phyloP scores from a whole-genome alignment of 2,797 vertebrate species.

The Chelidonichthys spinosus region DNA sequence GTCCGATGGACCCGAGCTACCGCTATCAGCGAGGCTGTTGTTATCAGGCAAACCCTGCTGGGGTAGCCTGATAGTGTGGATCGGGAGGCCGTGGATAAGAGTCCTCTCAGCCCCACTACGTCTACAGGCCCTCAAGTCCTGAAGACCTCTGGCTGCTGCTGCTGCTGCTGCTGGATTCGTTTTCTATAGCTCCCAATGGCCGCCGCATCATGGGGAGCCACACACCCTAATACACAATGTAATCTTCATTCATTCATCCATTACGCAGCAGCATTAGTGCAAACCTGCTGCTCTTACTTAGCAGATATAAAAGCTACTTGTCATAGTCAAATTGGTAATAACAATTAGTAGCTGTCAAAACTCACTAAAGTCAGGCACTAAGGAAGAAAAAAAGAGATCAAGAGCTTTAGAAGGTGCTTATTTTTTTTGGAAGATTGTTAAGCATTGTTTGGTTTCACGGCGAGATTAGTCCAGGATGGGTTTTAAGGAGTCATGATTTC shows the following conservation, averaged over 20 bases:
- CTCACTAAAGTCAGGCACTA: not conserved
- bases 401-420: constrained; percentile 46
- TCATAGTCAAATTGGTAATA: not conserved
- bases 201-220: constrained; percentile 32
- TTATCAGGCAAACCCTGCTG: constrained; percentile 79
- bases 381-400: constrained; percentile 12
- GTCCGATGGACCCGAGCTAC: constrained; percentile 55
- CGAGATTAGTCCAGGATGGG: constrained; percentile 75
- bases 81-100: constrained; percentile 72
- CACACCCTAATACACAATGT: constrained; percentile 55
- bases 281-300: not conserved
- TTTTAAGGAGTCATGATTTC: constrained; percentile 83
- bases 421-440: constrained; percentile 40
- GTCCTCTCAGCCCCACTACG: constrained; percentile 65
- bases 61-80: constrained; percentile 72
- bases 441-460: constrained; percentile 66
- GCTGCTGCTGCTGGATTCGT: constrained; percentile 49
- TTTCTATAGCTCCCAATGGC: constrained; percentile 46
- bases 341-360: not conserved
- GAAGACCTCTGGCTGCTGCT: constrained; percentile 40
- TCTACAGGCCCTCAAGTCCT: constrained; percentile 57
- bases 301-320: not conserved
- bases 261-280: constrained; percentile 1
- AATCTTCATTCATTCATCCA: constrained; percentile 17
- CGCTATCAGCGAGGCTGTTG: constrained; percentile 73